Percentiles rank a stretch among this genome's conserved stretches.
phyloP scores from a whole-genome alignment of 1,140 invertebrate genomes.

The Trichomalopsis sarcophagae region DNA sequence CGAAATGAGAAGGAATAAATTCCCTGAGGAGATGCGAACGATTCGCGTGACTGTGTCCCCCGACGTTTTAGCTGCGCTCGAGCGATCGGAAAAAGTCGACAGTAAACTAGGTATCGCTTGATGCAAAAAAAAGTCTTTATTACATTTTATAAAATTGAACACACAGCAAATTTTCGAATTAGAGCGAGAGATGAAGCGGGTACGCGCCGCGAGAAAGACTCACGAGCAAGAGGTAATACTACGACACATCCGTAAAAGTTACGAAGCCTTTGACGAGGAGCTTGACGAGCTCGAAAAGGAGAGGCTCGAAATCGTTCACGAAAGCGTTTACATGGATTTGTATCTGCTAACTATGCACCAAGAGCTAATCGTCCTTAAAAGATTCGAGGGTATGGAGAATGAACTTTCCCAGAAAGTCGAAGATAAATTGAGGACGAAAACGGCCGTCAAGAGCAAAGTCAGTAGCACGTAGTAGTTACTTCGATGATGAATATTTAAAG shows the following conservation, averaged over 20 bases:
- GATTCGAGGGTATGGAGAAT: conserved; percentile 84
- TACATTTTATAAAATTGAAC: background rate
- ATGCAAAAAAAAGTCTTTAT: no score
- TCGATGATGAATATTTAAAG: background rate
- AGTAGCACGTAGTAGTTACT: conserved; percentile 12
- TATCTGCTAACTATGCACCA: conserved; percentile 85
- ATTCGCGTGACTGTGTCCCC: background rate
- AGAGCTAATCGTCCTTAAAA: conserved; percentile 85
- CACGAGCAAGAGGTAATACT: conserved; percentile 81
- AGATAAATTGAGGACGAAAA: conserved; percentile 61
- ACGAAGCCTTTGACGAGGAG: conserved; percentile 81
- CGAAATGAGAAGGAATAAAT: background rate
- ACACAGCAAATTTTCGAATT: conserved; percentile 40
- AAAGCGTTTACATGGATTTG: conserved; percentile 79
- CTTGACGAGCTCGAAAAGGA: conserved; percentile 78
- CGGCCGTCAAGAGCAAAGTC: conserved; percentile 57
- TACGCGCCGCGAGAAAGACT: conserved; percentile 67
- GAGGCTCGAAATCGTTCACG: conserved; percentile 79
- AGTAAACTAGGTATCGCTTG: conserved; percentile 32
- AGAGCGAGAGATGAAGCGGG: conserved; percentile 69
- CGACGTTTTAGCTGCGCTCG: conserved; percentile 10
- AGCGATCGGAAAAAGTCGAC: conserved; percentile 36
- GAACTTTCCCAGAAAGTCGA: conserved; percentile 78
- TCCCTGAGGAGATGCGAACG: background rate
- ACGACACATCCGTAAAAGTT: conserved; percentile 75